phyloP scores from a whole-genome alignment of 2,113 vertebrate species.

The Atrichornis clamosus region DNA sequence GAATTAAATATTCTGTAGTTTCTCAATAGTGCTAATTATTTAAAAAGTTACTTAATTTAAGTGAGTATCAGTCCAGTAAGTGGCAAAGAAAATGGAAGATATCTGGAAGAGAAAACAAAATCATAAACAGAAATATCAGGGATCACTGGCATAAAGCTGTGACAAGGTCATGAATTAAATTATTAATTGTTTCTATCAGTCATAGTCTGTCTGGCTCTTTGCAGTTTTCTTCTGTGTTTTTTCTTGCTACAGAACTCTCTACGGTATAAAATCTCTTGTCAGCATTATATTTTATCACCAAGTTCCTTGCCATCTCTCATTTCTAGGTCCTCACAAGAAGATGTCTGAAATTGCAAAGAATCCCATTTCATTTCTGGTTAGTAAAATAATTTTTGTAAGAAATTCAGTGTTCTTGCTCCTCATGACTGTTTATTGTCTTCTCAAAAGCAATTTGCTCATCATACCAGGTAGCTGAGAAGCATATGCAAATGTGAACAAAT shows the following conservation, averaged over 20 bases:
- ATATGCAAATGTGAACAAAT: neutral
- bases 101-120: neutral
- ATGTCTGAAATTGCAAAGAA: neutral
- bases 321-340: neutral
- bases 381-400: neutral
- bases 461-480: neutral
- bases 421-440: neutral
- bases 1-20: neutral
- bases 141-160: neutral
- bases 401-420: neutral
- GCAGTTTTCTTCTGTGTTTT: neutral
- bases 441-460: neutral
- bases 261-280: neutral
- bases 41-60: neutral
- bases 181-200: neutral
- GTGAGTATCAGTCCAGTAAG: neutral
- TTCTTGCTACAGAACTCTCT: neutral
- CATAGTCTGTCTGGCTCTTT: neutral
- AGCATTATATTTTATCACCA: neutral
- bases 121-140: neutral
- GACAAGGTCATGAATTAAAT: neutral
- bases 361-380: fast-evolving
- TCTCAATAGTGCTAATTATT: neutral
- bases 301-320: neutral
- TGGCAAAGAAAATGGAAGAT: neutral